phyloP scores from a whole-genome alignment of 2,797 vertebrate genomes.

The Bovichtus diacanthus region DNA sequence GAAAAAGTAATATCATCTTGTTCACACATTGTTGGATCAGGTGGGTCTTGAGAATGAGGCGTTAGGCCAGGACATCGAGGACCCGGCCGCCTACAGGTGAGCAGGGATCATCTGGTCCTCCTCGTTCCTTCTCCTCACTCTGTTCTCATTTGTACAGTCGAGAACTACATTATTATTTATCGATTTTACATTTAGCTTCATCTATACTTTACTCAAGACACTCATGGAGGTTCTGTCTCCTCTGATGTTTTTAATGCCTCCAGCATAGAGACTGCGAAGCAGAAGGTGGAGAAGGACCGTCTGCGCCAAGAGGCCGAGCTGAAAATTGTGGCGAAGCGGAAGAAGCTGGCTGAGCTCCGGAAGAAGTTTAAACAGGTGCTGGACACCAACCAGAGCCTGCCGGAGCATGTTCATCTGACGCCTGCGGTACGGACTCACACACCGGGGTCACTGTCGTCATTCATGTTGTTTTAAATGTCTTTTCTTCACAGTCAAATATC shows the following conservation, averaged over 20 bases:
- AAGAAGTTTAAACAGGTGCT: slow-evolving; percentile 83
- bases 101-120: not conserved
- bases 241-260: not conserved
- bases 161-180: not conserved
- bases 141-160: not conserved
- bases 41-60: slow-evolving; percentile 82
- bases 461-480: no score
- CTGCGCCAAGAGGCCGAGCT: slow-evolving; percentile 85
- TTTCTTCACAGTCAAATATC: no score
- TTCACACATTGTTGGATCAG: slow-evolving; percentile 70
- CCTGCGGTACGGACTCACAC: slow-evolving; percentile 77
- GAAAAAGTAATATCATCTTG: not conserved
- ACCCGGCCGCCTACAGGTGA: slow-evolving; percentile 90
- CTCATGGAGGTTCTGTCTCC: not conserved
- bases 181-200: not conserved
- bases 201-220: not conserved
- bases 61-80: slow-evolving; percentile 88
- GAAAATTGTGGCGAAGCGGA: slow-evolving; percentile 81
- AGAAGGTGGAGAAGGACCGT: slow-evolving; percentile 87
- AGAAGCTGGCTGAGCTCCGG: slow-evolving; percentile 82
- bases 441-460: not conserved
- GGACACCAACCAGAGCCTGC: slow-evolving; percentile 85
- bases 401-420: slow-evolving; percentile 86
- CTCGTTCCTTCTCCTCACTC: not conserved
- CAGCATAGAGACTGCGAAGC: slow-evolving; percentile 92